Evolutionary conservation across 2,113 vertebrate species (phyloP), one percentile per base, ranked within the genome.

Genomic region (Smithornis capensis): DNA sequence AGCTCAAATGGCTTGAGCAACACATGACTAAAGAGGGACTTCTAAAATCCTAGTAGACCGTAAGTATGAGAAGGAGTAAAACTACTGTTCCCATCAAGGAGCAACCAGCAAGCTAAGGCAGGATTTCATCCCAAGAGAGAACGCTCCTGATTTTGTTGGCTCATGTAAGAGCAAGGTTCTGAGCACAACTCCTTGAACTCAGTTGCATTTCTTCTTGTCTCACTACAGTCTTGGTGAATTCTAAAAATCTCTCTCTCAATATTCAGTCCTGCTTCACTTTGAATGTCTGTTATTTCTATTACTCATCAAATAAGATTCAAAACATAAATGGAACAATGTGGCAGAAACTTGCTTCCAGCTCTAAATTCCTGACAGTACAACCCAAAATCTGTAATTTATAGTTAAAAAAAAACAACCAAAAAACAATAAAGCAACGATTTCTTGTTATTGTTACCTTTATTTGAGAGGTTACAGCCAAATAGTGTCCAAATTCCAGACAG

Each of bases 391-490:
- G 21, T 92, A 96, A 98, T 96, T 97, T 96, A 97, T 91, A 94
- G 86, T 22, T 90, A 81, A 70, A 95, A 85, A 84, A 90, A 86
- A 40, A 71, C 18, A 53, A 12, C 31, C 8, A 13, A 19, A 29
- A 89, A 94, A 75, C 63, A 92, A 83, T 8, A 78, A 83, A 80
- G 84, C 80, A 95, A 93, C 95, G 93, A 94, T 90, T 97, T 84
- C 91, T 96, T 97, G 96, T 98, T 97, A 96, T 87, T 96, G 93
- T 92, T 97, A 91, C 89, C 92, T 97, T 95, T 94, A 86, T 87
- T 90, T 84, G 81, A 97, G 95, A 97, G 95, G 96, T 97, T 97
- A 97, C 73, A 96, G 93, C 88, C 95, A 96, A 96, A 96, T 97
- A 87, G 87, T 97, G 95, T 96, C 88, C 91, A 89, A 83, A 96